These are phyloP conservation scores for Pteronura brasiliensis DNA, from an alignment of 2,113 vertebrate species.

Conservation along the genomic window DNA sequence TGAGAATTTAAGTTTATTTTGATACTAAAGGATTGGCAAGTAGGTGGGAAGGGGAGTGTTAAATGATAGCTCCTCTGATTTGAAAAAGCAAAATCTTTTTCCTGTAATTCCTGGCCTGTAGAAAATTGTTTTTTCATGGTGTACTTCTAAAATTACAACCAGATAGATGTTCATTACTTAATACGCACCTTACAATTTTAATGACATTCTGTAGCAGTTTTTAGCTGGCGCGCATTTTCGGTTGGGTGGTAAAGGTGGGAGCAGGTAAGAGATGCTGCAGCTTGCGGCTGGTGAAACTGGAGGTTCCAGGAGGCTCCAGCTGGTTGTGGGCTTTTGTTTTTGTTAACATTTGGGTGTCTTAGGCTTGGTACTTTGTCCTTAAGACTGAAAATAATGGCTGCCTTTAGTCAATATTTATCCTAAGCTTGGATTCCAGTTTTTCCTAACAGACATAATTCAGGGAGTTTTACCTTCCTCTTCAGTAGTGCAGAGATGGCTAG, in stretches of 20 bases:
- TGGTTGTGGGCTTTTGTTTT: not conserved
- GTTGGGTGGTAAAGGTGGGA: not conserved
- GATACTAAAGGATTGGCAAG: not conserved
- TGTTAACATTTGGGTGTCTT: not conserved
- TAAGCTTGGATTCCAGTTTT: not conserved
- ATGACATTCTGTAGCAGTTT: not conserved
- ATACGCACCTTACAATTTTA: not conserved
- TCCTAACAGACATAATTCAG: not conserved
- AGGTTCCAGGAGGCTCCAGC: not conserved
- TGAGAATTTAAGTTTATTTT: not conserved
- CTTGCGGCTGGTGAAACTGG: not conserved
- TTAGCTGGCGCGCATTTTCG: too few relatives aligned
- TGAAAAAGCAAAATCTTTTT: not conserved
- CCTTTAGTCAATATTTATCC: fast-evolving
- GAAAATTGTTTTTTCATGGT: not conserved
- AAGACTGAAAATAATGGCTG: not conserved
- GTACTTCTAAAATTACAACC: not conserved
- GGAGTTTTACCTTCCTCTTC: not conserved
- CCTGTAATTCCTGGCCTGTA: not conserved
- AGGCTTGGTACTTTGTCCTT: not conserved
- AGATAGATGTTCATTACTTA: too few relatives aligned
- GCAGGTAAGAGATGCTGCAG: fast-evolving
- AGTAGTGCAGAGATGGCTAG: fast-evolving
- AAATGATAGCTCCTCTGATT: not conserved
- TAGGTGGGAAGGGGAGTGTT: not conserved